A percentile compares a stretch with the other conserved stretches of the same genome.
Evolutionary conservation across 2,797 vertebrate genomes (phyloP).

Genomic region (Enteromius viviparus): DNA sequence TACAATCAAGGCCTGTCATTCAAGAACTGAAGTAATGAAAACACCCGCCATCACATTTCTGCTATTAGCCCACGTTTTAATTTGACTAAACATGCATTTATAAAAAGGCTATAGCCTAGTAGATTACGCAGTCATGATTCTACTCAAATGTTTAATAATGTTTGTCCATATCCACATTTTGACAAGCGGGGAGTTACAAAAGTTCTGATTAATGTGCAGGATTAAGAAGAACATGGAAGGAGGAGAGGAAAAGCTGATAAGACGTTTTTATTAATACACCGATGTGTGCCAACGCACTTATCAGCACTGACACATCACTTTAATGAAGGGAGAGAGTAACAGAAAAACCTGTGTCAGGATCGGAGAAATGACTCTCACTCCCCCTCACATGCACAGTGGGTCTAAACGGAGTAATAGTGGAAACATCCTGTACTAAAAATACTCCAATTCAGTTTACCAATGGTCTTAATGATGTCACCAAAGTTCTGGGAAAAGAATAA

Average conservation of each 20-base stretch:
- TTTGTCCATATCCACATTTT: neutral
- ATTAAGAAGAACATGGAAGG: slow-evolving; percentile 2
- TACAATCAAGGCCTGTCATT: neutral
- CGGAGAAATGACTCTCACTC: neutral
- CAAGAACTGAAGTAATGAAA: slow-evolving; percentile 9
- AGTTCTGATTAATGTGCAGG: slow-evolving; percentile 16
- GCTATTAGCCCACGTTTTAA: neutral
- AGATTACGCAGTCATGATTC: neutral
- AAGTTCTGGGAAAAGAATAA: slow-evolving; percentile 46
- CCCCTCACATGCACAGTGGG: neutral
- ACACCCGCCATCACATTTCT: slow-evolving; percentile 11
- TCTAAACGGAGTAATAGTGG: neutral
- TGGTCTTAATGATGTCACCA: slow-evolving; percentile 11
- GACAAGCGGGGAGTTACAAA: neutral
- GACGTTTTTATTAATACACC: slow-evolving; percentile 2
- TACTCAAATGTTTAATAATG: neutral
- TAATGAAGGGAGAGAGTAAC: slow-evolving; percentile 9
- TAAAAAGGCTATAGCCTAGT: neutral
- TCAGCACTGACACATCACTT: slow-evolving; percentile 46
- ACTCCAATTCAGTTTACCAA: slow-evolving; percentile 24
- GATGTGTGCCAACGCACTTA: neutral
- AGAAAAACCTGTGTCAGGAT: slow-evolving; percentile 25
- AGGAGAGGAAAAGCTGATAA: slow-evolving; percentile 36
- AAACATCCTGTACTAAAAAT: slow-evolving; percentile 36
- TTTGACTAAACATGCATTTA: neutral